Evolutionary conservation across 2,113 vertebrate genomes (phyloP).

Genomic region (Macquaria ambigua): DNA sequence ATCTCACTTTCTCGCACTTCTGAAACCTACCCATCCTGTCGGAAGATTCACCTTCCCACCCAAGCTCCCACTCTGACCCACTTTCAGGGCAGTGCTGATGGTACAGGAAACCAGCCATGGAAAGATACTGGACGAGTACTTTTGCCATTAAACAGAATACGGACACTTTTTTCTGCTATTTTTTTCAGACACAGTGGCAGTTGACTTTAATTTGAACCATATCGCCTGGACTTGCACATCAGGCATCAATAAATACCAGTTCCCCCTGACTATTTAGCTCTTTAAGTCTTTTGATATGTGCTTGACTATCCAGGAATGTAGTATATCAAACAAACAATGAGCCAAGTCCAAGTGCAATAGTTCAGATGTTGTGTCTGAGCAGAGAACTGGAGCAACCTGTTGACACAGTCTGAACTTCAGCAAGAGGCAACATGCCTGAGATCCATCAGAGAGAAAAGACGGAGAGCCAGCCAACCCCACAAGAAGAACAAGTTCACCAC

Average conservation of each 20-base stretch:
- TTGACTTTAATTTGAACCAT: not conserved
- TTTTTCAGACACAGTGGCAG: not conserved
- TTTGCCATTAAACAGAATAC: not conserved
- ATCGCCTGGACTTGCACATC: not conserved
- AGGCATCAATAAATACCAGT: not conserved
- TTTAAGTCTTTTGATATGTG: not conserved
- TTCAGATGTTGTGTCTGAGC: not conserved
- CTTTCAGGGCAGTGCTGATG: not conserved
- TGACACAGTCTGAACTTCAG: not conserved
- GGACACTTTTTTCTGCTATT: not conserved
- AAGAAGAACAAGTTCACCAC: constrained; percentile 44
- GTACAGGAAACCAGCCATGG: constrained; percentile 14
- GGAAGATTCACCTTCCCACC: constrained; percentile 8
- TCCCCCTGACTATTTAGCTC: not conserved
- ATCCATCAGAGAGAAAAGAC: not conserved
- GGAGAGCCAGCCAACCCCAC: constrained; percentile 8
- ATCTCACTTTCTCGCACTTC: constrained; percentile 7
- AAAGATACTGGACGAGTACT: constrained; percentile 11
- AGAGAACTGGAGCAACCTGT: constrained; percentile 45
- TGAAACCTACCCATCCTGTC: constrained; percentile 20
- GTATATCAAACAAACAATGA: constrained; percentile 4
- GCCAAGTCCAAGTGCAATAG: not conserved
- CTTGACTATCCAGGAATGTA: not conserved
- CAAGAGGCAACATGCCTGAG: constrained; percentile 63
- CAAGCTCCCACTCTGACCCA: not conserved